Percentiles rank a stretch among this genome's conserved stretches.
Evolutionary conservation across 1,140 invertebrate species (phyloP).

Genomic region (Neotoxoptera formosana): DNA sequence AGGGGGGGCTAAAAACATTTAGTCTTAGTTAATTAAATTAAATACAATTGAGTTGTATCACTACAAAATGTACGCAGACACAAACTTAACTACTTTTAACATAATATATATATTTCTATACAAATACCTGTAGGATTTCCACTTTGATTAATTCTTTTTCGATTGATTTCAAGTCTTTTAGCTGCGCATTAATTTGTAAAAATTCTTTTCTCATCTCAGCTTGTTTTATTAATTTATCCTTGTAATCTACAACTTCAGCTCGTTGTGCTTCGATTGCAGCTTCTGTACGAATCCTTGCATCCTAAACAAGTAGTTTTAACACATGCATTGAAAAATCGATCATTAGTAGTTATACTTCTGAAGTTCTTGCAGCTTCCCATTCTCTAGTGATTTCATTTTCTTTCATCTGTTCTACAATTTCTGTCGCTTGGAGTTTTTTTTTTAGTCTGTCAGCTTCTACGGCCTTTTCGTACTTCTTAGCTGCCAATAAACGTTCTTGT

Average conservation of each 20-base stretch:
- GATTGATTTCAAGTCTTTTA: conserved; percentile 61
- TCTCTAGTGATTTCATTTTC: conserved; percentile 62
- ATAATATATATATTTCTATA: background rate
- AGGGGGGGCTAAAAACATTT: background rate
- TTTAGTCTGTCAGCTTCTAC: conserved; percentile 7
- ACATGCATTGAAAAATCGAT: background rate
- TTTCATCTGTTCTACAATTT: conserved; percentile 63
- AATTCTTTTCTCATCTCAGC: conserved; percentile 43
- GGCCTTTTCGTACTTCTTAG: background rate
- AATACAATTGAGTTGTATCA: background rate
- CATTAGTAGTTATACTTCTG: conserved; percentile 19
- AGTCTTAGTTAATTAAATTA: background rate
- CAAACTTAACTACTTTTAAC: background rate
- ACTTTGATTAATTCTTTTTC: conserved; percentile 68
- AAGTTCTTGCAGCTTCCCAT: conserved; percentile 62
- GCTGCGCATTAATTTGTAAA: conserved; percentile 10
- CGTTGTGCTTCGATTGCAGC: conserved; percentile 67
- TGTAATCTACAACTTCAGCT: conserved; percentile 66
- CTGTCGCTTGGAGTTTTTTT: conserved; percentile 66
- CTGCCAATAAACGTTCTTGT: conserved; percentile 62
- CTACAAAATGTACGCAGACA: background rate
- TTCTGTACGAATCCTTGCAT: conserved; percentile 60
- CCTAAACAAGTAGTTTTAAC: background rate
- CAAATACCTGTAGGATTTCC: background rate
- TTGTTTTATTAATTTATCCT: conserved; percentile 64